Percentiles rank a stretch among this genome's conserved stretches.
phyloP scores from a whole-genome alignment of 2,797 vertebrate species.

The Sebastes elongatus region DNA sequence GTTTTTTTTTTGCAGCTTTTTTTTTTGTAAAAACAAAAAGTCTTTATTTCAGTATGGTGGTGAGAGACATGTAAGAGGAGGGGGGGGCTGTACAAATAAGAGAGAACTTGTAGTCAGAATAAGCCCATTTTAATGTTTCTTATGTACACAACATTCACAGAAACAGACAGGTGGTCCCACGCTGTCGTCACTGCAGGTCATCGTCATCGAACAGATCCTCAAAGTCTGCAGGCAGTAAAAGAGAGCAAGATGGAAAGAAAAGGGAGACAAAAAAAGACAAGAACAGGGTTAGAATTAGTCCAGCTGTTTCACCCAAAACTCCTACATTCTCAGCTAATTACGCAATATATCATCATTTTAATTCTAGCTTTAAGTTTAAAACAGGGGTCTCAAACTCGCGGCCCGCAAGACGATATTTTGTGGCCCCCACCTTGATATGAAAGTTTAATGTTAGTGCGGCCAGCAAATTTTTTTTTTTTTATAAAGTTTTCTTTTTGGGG shows the following conservation, averaged over 20 bases:
- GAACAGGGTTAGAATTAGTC: neutral
- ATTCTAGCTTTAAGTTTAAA: neutral
- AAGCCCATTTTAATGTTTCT: constrained; percentile 2
- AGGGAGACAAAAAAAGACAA: neutral
- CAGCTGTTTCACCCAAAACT: constrained; percentile 5
- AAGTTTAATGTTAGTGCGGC: no score
- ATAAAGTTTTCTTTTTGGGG: no score
- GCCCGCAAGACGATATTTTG: no score
- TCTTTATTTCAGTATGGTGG: constrained; percentile 70
- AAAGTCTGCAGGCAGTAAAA: constrained; percentile 71
- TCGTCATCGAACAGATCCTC: constrained; percentile 85
- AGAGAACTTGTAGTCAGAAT: constrained; percentile 1
- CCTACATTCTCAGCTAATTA: neutral
- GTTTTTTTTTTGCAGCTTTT: no score
- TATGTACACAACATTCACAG: constrained; percentile 34
- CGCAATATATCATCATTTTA: neutral
- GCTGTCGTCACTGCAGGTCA: constrained; percentile 79
- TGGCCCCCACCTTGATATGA: no score
- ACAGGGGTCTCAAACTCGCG: no score
- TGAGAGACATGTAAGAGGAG: constrained; percentile 14
- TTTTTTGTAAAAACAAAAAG: constrained; percentile 44
- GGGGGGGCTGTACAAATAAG: constrained; percentile 36
- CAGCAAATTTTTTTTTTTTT: no score
- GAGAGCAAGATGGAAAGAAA: neutral
- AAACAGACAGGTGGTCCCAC: neutral